phyloP scores from a whole-genome alignment of 1,140 invertebrate genomes.

The Drosophila takahashii region DNA sequence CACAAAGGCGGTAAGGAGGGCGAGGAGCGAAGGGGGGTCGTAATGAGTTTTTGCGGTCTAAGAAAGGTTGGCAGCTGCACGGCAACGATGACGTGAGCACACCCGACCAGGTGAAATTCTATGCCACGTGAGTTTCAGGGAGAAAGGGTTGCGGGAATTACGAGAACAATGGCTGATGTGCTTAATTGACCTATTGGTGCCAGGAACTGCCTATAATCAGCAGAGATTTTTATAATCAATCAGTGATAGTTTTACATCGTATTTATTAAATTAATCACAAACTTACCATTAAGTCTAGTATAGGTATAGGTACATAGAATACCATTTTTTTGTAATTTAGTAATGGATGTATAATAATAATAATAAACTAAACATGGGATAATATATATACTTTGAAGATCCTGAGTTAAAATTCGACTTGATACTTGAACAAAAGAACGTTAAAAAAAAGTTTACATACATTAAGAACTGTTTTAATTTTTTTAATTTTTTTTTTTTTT shows the following conservation, averaged over 20 bases:
- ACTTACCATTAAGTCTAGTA: background rate
- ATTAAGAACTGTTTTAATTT: too few relatives aligned
- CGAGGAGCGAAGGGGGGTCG: slow-evolving; percentile 14
- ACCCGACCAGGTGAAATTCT: slow-evolving; percentile 20
- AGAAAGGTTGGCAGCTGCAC: slow-evolving; percentile 76
- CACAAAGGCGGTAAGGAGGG: slow-evolving; percentile 1
- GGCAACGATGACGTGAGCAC: slow-evolving; percentile 62
- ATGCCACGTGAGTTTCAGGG: background rate
- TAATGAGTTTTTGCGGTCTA: slow-evolving; percentile 82
- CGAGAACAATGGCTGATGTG: slow-evolving; percentile 1
- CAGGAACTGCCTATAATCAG: background rate
- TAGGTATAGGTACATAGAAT: too few relatives aligned
- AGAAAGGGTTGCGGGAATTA: background rate
- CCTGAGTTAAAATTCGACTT: too few relatives aligned
- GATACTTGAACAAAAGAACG: too few relatives aligned
- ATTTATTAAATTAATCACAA: background rate
- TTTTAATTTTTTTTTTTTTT: too few relatives aligned
- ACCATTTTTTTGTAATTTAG: too few relatives aligned
- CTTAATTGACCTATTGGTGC: slow-evolving; percentile 18
- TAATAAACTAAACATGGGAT: too few relatives aligned
- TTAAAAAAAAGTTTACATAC: too few relatives aligned
- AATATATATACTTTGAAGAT: too few relatives aligned
- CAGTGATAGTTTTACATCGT: background rate
- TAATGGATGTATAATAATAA: too few relatives aligned
- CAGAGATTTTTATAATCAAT: background rate